Base-by-base conservation (phyloP, 2,113 vertebrate species). In the Oriolus oriolus region DNA sequence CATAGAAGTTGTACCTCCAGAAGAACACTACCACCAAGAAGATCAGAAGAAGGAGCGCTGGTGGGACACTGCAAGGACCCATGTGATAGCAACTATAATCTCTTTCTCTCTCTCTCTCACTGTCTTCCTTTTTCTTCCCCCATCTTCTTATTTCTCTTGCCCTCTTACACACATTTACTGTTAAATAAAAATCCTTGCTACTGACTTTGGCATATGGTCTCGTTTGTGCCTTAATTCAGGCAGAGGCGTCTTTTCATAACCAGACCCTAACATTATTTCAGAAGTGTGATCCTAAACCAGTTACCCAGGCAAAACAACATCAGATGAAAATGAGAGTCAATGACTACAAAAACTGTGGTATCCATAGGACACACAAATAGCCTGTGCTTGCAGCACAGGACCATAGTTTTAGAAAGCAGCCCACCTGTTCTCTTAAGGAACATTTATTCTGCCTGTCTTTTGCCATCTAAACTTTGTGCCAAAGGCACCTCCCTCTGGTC, bases 21-120 rank as follows among this genome's bases (percentile, higher is more conserved):
- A 31, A 50, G 26, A n/a, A 33, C 4, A 7, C 11, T 10, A 17
- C 2, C 12, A 21, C 3, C 0, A 0, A 47, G 42, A 50, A 60
- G 20, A 59, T 37, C 26, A 44, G 31, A 28, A 84, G 31, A 16
- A 74, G 28, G 49, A 27, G 31, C 16, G 31, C 2, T 4, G 6
- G 11, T 27, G 57, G 11, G 27, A 37, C 0, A 1, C 49, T 10
- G 8, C 45, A 77, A 27, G 22, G 14, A 59, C 5, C 6, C 22
- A 16, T 18, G 44, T 44, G 27, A 5, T 37, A 14, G 27, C 59
- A 53, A 52, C 26, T 52, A 22, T 33, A 35, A 50, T 31, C 7
- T 50, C 16, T 49, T 76, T n/a, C n/a, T 22, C 31, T 68, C 27
- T 19, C 31, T 50, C 53, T 77, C 17, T 59, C 17, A 50, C 9